Base-by-base conservation (phyloP, 1,140 invertebrate genomes). In the Lepidotrigona ventralis region DNA sequence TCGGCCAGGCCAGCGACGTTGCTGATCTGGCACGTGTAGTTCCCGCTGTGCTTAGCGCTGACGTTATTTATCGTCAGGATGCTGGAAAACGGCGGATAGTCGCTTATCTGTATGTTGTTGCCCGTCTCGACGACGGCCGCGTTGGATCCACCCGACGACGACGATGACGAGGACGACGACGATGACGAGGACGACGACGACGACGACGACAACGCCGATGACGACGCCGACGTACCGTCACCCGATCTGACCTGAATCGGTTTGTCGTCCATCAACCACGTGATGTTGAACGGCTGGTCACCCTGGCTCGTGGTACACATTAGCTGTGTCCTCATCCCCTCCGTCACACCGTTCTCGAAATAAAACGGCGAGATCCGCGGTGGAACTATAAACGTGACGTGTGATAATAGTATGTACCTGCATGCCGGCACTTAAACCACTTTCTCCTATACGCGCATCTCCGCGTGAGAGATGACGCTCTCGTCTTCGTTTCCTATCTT, bases 31-130 rank as follows among this genome's bases (percentile, higher is more conserved):
- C 96, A 97, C 63, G 95, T 95, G 93, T 96, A 96, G 91, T 96
- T 96, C 85, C 96, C 96, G 90, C 94, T 95, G 92, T 96, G 96
- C 83, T 91, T 93, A 77, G 95, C 95, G 71, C 94, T 95, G 76
- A 96, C 95, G 89, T 94, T 95, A 93, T 95, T 95, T 91, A 96
- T 96, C 72, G 95, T 95, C 84, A 96, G 94, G 90, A 96, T 95
- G 90, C 95, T 95, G 79, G 95, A 95, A 90, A 94, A 93, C 72
- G 94, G 91, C 79, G 92, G 91, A 92, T 92, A 92, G 93, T 95
- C 94, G 93, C 93, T 95, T 92, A 95, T 93, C 87, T 93, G 89
- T 85, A 93, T 93, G 90, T 91, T 91, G 92, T 83, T 89, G 78
- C 81, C 86, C 74, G 87, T 85, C 85, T 87, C 80, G 88, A 85